Percentiles rank a stretch among this genome's conserved stretches.
phyloP scores from a whole-genome alignment of 2,797 vertebrate genomes.

The Hippoglossus hippoglossus region DNA sequence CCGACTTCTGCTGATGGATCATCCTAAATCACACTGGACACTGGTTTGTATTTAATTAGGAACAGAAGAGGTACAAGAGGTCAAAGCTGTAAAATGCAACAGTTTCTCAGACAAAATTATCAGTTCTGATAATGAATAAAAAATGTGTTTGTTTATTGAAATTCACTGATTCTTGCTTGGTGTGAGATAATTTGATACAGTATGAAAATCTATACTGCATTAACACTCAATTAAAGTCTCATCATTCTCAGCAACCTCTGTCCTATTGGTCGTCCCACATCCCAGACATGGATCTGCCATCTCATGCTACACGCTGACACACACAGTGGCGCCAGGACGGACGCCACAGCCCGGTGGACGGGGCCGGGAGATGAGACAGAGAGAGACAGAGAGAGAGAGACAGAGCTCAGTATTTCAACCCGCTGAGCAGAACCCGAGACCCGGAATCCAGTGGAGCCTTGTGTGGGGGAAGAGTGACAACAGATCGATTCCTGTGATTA shows the following conservation, averaged over 20 bases:
- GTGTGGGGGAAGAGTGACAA: conserved; percentile 78
- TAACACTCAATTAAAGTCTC: conserved; percentile 54
- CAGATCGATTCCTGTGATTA: conserved; percentile 86
- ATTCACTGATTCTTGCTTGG: conserved; percentile 1
- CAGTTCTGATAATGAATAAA: neutral
- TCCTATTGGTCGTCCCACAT: conserved; percentile 25
- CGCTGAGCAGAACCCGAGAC: conserved; percentile 65
- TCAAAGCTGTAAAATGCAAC: too few relatives aligned
- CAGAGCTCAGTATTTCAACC: conserved; percentile 55
- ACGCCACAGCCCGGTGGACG: conserved; percentile 18
- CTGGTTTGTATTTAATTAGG: neutral
- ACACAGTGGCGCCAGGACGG: conserved; percentile 67
- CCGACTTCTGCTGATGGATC: too few relatives aligned
- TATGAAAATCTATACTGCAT: conserved; percentile 52
- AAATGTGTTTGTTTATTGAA: conserved; percentile 2
- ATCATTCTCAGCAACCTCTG: conserved; percentile 19
- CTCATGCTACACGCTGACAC: conserved; percentile 61
- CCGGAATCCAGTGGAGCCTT: conserved; percentile 69
- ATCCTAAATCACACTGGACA: too few relatives aligned
- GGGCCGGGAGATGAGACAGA: conserved; percentile 23
- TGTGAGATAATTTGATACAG: conserved; percentile 36
- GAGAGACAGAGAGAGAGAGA: neutral
- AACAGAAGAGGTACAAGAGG: neutral
- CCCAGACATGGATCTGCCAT: conserved; percentile 48
- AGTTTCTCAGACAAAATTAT: conserved; percentile 7